A percentile compares a stretch with the other conserved stretches of the same genome.
Conservation (phyloP, 92 coral and sea anemone species). For the Epizoanthus scotinus region DNA sequence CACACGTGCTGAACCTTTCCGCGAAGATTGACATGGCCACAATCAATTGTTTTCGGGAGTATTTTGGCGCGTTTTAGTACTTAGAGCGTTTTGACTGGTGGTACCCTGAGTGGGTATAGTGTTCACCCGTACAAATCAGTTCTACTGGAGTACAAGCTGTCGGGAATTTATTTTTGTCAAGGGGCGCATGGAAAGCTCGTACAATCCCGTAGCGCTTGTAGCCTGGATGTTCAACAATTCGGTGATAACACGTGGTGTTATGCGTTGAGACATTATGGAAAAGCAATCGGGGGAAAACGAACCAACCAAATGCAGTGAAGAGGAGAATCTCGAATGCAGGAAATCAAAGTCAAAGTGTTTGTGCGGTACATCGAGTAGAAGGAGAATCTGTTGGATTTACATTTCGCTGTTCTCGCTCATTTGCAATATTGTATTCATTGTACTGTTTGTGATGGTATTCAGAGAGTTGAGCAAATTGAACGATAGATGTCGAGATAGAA, state of each 20-base stretch:
- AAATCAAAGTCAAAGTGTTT: conserved; percentile 36
- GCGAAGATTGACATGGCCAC: conserved; percentile 72
- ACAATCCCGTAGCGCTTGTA: conserved; percentile 52
- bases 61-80: conserved; percentile 90
- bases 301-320: conserved; percentile 22
- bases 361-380: conserved; percentile 60
- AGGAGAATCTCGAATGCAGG: conserved; percentile 34
- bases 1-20: conserved; percentile 72
- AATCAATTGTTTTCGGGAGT: conserved; percentile 74
- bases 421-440: conserved; percentile 81
- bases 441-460: conserved; percentile 84
- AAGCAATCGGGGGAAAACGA: conserved; percentile 35
- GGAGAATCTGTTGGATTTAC: conserved; percentile 45
- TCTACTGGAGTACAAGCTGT: conserved; percentile 35
- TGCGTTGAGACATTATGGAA: conserved; percentile 39
- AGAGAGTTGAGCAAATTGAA: conserved; percentile 70
- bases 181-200: conserved; percentile 73
- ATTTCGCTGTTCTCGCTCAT: conserved; percentile 60
- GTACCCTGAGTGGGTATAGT: conserved; percentile 42
- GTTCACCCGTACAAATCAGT: conserved; percentile 40
- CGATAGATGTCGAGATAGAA: conserved; percentile 49
- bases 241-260: conserved; percentile 48
- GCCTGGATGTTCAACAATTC: conserved; percentile 49
- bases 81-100: conserved; percentile 63
- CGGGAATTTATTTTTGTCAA: conserved; percentile 15